A percentile compares a stretch with the other conserved stretches of the same genome.
These are phyloP conservation scores for Ametastegia equiseti DNA, from an alignment of 2,888 invertebrate genomes.

Conservation along the genomic window DNA sequence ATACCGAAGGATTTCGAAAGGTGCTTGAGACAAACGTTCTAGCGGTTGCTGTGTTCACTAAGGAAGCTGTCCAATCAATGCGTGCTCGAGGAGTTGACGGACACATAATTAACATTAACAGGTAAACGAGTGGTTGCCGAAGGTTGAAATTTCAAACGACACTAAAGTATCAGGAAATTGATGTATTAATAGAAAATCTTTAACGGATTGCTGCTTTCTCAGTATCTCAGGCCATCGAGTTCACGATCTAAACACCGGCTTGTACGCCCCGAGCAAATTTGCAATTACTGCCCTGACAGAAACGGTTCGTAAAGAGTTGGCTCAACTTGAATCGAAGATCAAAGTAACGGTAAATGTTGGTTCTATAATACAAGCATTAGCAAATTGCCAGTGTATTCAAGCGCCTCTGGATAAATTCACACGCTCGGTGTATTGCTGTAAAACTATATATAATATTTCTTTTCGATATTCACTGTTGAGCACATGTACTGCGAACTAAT, in stretches of 20 bases:
- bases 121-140: conserved; percentile 68
- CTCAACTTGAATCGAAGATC: neutral
- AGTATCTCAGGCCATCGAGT: conserved; percentile 19
- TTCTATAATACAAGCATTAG: neutral
- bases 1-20: conserved; percentile 66
- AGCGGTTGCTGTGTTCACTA: conserved; percentile 77
- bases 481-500: neutral
- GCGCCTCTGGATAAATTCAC: neutral
- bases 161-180: neutral
- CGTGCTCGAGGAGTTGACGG: conserved; percentile 76
- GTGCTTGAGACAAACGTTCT: conserved; percentile 77
- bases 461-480: neutral
- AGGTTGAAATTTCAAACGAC: neutral
- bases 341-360: conserved; percentile 5
- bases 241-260: neutral
- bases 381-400: neutral
- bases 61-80: conserved; percentile 78
- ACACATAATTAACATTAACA: conserved; percentile 80
- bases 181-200: neutral
- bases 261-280: conserved; percentile 27
- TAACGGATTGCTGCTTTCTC: neutral
- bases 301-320: conserved; percentile 21
- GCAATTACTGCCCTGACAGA: conserved; percentile 29
- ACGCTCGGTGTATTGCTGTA: neutral
- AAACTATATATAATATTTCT: neutral